These are phyloP conservation scores for Molanna angustata DNA, from an alignment of 2,888 invertebrate species.

Conservation along the genomic window DNA sequence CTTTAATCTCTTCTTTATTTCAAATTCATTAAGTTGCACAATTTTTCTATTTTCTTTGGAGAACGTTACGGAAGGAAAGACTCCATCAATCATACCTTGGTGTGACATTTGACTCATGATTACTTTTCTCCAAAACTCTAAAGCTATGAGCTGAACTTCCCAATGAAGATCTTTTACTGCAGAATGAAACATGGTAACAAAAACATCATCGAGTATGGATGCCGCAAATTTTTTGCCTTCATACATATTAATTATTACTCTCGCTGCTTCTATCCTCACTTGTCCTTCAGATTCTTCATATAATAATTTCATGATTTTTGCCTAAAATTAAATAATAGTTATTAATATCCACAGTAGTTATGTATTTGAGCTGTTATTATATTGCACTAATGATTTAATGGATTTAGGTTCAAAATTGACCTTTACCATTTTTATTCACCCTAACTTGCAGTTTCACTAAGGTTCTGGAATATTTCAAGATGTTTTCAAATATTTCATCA, in stretches of 20 bases:
- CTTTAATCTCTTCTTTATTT: conserved; percentile 62
- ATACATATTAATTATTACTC: conserved; percentile 64
- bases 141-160: conserved; percentile 73
- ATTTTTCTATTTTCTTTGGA: conserved; percentile 77
- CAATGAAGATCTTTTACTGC: conserved; percentile 73
- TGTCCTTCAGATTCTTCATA: conserved; percentile 72
- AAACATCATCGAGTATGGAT: conserved; percentile 54
- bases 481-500: no score
- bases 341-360: no score
- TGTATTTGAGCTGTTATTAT: no score
- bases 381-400: no score
- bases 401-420: no score
- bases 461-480: no score
- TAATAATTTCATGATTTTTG: conserved; percentile 56
- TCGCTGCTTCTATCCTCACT: conserved; percentile 71
- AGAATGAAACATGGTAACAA: conserved; percentile 63
- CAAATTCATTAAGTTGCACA: conserved; percentile 64
- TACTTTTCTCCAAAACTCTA: conserved; percentile 70
- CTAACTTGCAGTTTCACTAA: no score
- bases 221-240: conserved; percentile 60
- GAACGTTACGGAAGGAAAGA: conserved; percentile 75
- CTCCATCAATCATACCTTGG: conserved; percentile 83
- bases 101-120: conserved; percentile 63
- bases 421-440: no score
- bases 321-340: conserved; percentile 41